phyloP scores from a whole-genome alignment of 2,888 invertebrate genomes.

The Drosophila mulleri region DNA sequence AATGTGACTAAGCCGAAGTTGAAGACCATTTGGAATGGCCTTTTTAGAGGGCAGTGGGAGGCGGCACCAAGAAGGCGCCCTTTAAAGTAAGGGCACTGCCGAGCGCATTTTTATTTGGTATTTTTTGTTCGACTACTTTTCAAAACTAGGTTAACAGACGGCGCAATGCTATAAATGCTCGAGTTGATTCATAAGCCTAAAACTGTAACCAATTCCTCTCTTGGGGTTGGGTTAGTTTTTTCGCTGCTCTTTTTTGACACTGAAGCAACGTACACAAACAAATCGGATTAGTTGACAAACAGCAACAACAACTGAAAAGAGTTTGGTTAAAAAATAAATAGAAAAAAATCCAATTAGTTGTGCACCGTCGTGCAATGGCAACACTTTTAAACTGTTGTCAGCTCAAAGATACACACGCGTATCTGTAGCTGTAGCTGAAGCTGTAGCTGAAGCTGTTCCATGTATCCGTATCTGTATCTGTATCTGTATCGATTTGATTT shows the following conservation, averaged over 20 bases:
- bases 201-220: slow-evolving; percentile 70
- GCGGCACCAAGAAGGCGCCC: slow-evolving; percentile 38
- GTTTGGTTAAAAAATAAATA: slow-evolving; percentile 28
- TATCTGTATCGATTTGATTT: slow-evolving; percentile 43
- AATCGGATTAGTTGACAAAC: slow-evolving; percentile 78
- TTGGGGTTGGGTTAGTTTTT: slow-evolving; percentile 21
- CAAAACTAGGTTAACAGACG: slow-evolving; percentile 73
- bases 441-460: neutral
- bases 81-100: slow-evolving; percentile 45
- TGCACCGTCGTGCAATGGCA: slow-evolving; percentile 67
- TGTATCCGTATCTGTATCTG: slow-evolving; percentile 23
- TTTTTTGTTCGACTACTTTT: slow-evolving; percentile 42
- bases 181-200: slow-evolving; percentile 76
- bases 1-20: slow-evolving; percentile 52
- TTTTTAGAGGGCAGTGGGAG: slow-evolving; percentile 22
- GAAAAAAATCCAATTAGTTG: slow-evolving; percentile 78
- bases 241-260: slow-evolving; percentile 16
- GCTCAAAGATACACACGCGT: slow-evolving; percentile 37
- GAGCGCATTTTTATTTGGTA: slow-evolving; percentile 44
- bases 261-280: slow-evolving; percentile 63
- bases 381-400: slow-evolving; percentile 66
- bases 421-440: slow-evolving; percentile 23
- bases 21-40: slow-evolving; percentile 35
- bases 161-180: slow-evolving; percentile 42
- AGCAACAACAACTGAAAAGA: neutral